Conservation (phyloP, 2,888 invertebrate genomes). For the Liodrosophila aerea region DNA sequence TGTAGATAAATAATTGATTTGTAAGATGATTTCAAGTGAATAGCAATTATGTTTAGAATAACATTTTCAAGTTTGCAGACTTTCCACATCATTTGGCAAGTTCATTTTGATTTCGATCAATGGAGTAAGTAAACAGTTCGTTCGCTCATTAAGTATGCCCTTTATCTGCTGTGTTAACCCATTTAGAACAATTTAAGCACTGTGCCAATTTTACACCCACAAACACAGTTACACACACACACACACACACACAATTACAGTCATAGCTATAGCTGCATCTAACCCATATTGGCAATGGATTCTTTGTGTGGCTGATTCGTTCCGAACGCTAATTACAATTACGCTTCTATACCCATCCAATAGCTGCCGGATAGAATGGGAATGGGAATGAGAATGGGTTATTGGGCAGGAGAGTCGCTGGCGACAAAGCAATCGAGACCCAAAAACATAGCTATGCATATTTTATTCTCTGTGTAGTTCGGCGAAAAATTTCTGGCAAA, state of each 20-base stretch:
- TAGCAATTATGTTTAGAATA: no score
- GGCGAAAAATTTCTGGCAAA: constrained; percentile 36
- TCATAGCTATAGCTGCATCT: background rate
- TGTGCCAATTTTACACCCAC: constrained; percentile 49
- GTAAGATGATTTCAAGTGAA: no score
- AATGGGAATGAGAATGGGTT: background rate
- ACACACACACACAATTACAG: background rate
- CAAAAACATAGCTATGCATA: constrained; percentile 67
- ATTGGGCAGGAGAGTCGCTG: background rate
- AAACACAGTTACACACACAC: constrained; percentile 13
- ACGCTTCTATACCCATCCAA: constrained; percentile 30
- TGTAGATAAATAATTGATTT: no score
- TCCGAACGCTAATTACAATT: constrained; percentile 69
- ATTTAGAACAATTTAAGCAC: constrained; percentile 58
- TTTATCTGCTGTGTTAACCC: constrained; percentile 59
- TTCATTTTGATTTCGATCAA: background rate
- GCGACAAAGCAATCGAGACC: constrained; percentile 44
- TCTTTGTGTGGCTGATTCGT: constrained; percentile 53
- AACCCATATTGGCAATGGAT: constrained; percentile 4
- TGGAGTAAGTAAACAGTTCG: background rate
- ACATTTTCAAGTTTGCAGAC: background rate
- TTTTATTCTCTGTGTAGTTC: constrained; percentile 53
- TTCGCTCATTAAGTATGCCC: constrained; percentile 41
- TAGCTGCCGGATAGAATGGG: background rate
- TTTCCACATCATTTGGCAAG: background rate